A percentile compares a stretch with the other conserved stretches of the same genome.
phyloP scores from a whole-genome alignment of 2,797 vertebrate species.

The Carcharodon carcharias region DNA sequence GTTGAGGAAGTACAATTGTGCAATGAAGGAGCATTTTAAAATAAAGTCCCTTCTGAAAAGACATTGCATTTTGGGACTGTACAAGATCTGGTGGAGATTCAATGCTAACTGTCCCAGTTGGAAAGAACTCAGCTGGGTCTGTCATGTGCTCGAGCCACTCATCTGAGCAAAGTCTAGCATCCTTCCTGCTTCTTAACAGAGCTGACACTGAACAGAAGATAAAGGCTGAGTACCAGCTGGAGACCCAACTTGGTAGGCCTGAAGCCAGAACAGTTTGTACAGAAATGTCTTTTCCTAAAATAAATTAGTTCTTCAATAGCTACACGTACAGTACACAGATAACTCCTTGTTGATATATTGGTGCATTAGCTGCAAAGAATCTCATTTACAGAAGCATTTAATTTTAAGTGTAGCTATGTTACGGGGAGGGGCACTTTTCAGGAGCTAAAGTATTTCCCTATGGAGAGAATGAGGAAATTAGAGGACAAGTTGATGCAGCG shows the following conservation, averaged over 20 bases:
- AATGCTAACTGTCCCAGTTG: not conserved
- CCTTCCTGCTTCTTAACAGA: not conserved
- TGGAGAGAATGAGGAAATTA: not conserved
- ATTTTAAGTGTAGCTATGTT: not conserved
- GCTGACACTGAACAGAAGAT: not conserved
- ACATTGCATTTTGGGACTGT: not conserved
- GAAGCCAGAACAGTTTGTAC: not conserved
- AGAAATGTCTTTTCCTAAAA: not conserved
- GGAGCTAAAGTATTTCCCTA: no score
- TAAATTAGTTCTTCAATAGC: not conserved
- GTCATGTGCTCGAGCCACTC: not conserved
- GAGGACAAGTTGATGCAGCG: not conserved
- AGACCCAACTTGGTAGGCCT: not conserved
- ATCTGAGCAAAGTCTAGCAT: slow-evolving; percentile 18
- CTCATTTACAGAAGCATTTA: not conserved
- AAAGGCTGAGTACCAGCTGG: not conserved
- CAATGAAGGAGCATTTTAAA: not conserved
- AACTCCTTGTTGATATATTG: not conserved
- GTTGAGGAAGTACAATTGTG: not conserved
- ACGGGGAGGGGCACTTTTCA: not conserved
- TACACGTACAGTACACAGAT: not conserved
- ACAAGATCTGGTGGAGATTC: not conserved
- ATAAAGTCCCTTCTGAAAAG: not conserved
- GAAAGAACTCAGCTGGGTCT: not conserved
- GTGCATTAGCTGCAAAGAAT: not conserved